Evolutionary conservation across 2,888 invertebrate genomes (phyloP).

Genomic region (Sinopyrophorus schimmeli): DNA sequence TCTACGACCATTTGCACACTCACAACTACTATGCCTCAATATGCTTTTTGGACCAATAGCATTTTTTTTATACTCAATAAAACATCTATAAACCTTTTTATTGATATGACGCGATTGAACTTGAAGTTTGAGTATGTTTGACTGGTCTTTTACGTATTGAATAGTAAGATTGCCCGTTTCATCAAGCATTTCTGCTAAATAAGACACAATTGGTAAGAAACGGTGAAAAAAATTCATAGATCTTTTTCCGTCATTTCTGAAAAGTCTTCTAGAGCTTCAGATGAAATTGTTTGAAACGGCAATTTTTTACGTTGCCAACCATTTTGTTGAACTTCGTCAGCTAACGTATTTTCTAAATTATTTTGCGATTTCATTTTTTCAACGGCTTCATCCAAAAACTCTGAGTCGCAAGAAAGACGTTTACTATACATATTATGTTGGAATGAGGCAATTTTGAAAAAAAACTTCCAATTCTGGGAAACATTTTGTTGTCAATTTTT

Average conservation of each 20-base stretch:
- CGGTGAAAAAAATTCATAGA: slow-evolving; percentile 1
- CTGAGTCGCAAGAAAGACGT: no score
- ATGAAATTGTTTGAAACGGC: not conserved
- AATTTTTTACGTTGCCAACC: slow-evolving; percentile 1
- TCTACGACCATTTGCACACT: not conserved
- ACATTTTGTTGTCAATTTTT: slow-evolving; percentile 33
- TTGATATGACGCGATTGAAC: slow-evolving; percentile 7
- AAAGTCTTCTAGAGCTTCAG: not conserved
- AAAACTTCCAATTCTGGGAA: slow-evolving; percentile 23
- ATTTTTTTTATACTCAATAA: no score
- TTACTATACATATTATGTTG: no score
- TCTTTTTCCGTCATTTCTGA: slow-evolving; percentile 5
- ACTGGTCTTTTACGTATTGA: slow-evolving; percentile 1
- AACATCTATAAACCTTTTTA: slow-evolving; percentile 1
- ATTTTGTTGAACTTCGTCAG: slow-evolving; percentile 2
- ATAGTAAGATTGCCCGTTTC: not conserved
- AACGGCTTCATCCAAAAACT: no score
- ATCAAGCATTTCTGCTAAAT: slow-evolving; percentile 4
- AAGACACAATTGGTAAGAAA: slow-evolving; percentile 1
- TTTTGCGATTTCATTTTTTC: no score
- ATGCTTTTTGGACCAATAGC: no score
- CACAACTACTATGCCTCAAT: no score
- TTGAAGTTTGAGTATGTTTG: not conserved
- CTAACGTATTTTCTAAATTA: not conserved
- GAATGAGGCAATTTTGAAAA: no score